Conservation (phyloP, 1,140 invertebrate genomes). For the Atta colombica region DNA sequence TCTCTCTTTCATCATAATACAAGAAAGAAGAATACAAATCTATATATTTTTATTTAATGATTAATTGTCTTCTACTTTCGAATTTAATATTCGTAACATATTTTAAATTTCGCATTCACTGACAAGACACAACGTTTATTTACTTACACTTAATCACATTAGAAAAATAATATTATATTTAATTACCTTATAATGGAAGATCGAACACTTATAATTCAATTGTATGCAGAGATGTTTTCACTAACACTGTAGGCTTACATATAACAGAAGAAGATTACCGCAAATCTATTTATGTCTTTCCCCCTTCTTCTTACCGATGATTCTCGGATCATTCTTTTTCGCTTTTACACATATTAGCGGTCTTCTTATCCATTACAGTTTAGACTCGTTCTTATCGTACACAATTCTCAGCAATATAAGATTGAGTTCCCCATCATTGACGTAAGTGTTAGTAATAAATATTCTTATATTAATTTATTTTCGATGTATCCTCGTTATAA, state of each 20-base stretch:
- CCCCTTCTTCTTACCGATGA: slow-evolving; percentile 64
- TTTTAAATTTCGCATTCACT: slow-evolving; percentile 14
- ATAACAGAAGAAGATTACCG: slow-evolving; percentile 77
- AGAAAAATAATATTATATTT: slow-evolving; percentile 10
- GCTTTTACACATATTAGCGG: slow-evolving; percentile 59
- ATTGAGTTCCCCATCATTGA: slow-evolving; percentile 33
- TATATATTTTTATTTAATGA: background rate
- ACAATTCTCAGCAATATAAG: slow-evolving; percentile 61
- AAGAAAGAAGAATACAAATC: slow-evolving; percentile 2
- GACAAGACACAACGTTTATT: slow-evolving; percentile 11
- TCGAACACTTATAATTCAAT: slow-evolving; percentile 53
- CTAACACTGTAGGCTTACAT: slow-evolving; percentile 77
- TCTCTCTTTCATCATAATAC: background rate
- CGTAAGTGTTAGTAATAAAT: background rate
- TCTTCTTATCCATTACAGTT: slow-evolving; percentile 57
- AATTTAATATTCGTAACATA: background rate
- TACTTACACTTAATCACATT: slow-evolving; percentile 19
- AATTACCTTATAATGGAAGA: slow-evolving; percentile 68
- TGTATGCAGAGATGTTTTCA: slow-evolving; percentile 75
- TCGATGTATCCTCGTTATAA: background rate
- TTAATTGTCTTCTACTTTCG: background rate
- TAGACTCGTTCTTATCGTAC: slow-evolving; percentile 55
- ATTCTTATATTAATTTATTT: slow-evolving; percentile 26
- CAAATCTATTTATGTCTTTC: slow-evolving; percentile 84
- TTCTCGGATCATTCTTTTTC: slow-evolving; percentile 62